phyloP scores from a whole-genome alignment of 2,888 invertebrate species.

The Tortrix viridana region DNA sequence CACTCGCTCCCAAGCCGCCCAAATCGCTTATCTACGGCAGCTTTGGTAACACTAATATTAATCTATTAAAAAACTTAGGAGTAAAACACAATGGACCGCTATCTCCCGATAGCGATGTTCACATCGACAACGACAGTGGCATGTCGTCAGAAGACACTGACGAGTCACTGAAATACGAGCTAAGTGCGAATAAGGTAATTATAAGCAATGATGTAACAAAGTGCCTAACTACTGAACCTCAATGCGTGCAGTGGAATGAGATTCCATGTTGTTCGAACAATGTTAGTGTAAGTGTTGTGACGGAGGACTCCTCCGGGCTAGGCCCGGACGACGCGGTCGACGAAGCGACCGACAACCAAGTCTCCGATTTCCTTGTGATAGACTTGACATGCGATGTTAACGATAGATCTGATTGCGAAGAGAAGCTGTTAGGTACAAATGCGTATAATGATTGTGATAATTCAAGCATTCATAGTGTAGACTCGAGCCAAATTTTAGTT shows the following conservation, averaged over 20 bases:
- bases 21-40: constrained; percentile 67
- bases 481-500: constrained; percentile 71
- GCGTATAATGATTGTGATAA: constrained; percentile 66
- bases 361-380: constrained; percentile 44
- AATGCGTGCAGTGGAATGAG: constrained; percentile 68
- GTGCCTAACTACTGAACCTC: constrained; percentile 77
- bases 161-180: constrained; percentile 64
- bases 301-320: constrained; percentile 50
- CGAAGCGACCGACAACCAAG: constrained; percentile 40
- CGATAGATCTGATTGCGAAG: constrained; percentile 48
- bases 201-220: constrained; percentile 64
- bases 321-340: constrained; percentile 42
- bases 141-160: constrained; percentile 80
- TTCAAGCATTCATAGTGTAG: constrained; percentile 65
- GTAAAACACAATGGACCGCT: constrained; percentile 42
- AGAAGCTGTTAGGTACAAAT: constrained; percentile 60
- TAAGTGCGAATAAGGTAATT: constrained; percentile 55
- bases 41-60: constrained; percentile 66
- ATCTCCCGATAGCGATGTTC: constrained; percentile 36
- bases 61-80: constrained; percentile 48
- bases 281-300: constrained; percentile 63
- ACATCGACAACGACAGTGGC: constrained; percentile 68
- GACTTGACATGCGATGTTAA: constrained; percentile 43
- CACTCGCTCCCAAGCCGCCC: constrained; percentile 49
- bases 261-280: constrained; percentile 78